These are phyloP conservation scores for Amiota mariae DNA, from an alignment of 2,888 invertebrate genomes.

Conservation along the genomic window DNA sequence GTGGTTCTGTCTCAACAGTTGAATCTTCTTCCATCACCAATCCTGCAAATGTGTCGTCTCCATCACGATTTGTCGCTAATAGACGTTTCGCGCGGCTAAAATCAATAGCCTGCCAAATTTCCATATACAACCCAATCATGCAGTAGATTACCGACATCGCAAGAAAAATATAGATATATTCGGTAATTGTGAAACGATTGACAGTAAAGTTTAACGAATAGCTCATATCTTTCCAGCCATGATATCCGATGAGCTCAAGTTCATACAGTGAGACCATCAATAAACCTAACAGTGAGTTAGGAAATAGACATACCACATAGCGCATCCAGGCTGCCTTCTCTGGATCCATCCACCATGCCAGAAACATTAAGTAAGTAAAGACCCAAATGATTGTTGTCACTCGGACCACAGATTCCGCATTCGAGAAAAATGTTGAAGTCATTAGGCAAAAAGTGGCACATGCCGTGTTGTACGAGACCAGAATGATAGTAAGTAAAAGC, in stretches of 20 bases:
- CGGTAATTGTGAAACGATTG: conserved; percentile 31
- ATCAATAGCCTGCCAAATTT: conserved; percentile 48
- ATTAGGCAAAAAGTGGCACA: conserved; percentile 83
- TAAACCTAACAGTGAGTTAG: conserved; percentile 82
- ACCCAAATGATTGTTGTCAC: conserved; percentile 84
- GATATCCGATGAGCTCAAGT: conserved; percentile 44
- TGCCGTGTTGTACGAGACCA: conserved; percentile 80
- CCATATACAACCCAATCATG: conserved; percentile 80
- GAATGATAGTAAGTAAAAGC: conserved; percentile 79
- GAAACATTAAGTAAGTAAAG: conserved; percentile 81
- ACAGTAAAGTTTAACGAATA: conserved; percentile 25
- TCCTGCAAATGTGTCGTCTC: conserved; percentile 27
- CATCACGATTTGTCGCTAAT: conserved; percentile 26
- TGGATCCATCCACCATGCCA: conserved; percentile 74
- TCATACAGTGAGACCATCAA: conserved; percentile 63
- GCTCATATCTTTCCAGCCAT: conserved; percentile 13
- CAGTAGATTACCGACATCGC: conserved; percentile 59
- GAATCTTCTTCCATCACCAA: not conserved
- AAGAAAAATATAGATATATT: conserved; percentile 40
- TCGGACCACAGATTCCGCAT: conserved; percentile 83
- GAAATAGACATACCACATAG: conserved; percentile 74
- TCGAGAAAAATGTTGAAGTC: conserved; percentile 84
- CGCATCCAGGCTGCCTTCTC: conserved; percentile 30
- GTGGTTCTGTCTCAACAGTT: no score
- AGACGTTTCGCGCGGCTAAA: not conserved